phyloP scores from a whole-genome alignment of 53 echinoderm and acorn worm genomes.

The Holothuria leucospilota region DNA sequence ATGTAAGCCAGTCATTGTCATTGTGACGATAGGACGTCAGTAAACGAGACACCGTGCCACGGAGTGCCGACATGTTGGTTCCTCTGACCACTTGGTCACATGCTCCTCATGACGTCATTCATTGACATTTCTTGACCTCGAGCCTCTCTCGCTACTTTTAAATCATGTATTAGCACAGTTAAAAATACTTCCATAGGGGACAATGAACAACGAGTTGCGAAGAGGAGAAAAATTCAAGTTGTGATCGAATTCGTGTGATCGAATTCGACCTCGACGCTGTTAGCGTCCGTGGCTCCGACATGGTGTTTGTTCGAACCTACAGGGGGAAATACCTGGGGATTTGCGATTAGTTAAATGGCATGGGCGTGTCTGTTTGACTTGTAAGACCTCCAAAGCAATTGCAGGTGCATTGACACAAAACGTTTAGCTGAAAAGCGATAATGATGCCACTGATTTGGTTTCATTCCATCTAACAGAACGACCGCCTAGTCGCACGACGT shows the following conservation, averaged over 20 bases:
- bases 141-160: neutral
- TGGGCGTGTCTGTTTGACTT: constrained; percentile 54
- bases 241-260: no score
- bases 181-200: no score
- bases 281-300: constrained; percentile 3
- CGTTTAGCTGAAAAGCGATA: constrained; percentile 43
- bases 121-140: constrained; percentile 28
- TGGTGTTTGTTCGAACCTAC: constrained; percentile 23
- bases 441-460: constrained; percentile 30
- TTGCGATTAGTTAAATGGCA: constrained; percentile 49
- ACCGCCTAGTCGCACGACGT: constrained; percentile 36
- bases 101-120: constrained; percentile 18
- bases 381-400: constrained; percentile 31
- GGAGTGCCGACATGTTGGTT: no score
- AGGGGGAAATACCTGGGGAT: constrained; percentile 38
- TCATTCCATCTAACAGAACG: neutral
- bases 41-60: no score
- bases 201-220: constrained; percentile 4
- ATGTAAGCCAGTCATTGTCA: no score
- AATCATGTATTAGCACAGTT: constrained; percentile 12
- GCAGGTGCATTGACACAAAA: constrained; percentile 49
- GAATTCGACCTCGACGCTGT: constrained; percentile 14
- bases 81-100: no score
- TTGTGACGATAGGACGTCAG: no score
- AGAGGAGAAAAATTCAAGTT: neutral